Evolutionary conservation across 2,797 vertebrate genomes (phyloP), one percentile per base, ranked within the genome.

Genomic region (Phoeniculus purpureus): DNA sequence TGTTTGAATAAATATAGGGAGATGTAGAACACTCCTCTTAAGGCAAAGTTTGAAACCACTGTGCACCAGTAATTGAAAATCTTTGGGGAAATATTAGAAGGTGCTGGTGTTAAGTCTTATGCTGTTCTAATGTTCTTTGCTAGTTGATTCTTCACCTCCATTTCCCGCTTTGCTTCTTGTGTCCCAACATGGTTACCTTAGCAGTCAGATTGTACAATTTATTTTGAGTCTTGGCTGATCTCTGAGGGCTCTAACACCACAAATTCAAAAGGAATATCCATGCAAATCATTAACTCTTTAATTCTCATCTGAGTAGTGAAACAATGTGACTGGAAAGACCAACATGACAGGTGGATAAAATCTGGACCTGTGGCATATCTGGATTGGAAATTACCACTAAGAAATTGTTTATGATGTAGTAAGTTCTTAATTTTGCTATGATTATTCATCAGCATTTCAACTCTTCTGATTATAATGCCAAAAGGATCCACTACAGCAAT

Each of bases 211-310:
- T 67, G 40, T 81, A 58, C 72, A 82, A 81, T 85, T 64, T 92
- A n/a, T n/a, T 34, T 73, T 37, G 64, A 59, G 71, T 84, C 61
- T 86, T 91, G 64, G 81, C 83, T 92, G 52, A 86, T 79, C 90
- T 79, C 74, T 1, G 11, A 56, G 13, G 25, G 21, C 54, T 70
- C 60, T 81, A 92, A 29, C 12, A 23, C 40, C 50, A 81, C 25
- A 92, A 85, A 86, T 86, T 87, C 83, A 87, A 90, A 85, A 72
- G 34, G 45, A 92, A 92, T 27, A 9, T 23, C 88, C 52, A 45
- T 50, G 26, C 0, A 11, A 73, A 76, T 70, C 56, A 60, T 29
- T 76, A 91, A 84, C 68, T 84, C 37, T 70, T 91, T 87, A 68
- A 81, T 76, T 87, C 71, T 78, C 50, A 25, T 62, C 9, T 76